Percentiles rank a stretch among this genome's conserved stretches.
These are phyloP conservation scores for Phrixothrix hirtus DNA, from an alignment of 2,888 invertebrate species.

Conservation along the genomic window DNA sequence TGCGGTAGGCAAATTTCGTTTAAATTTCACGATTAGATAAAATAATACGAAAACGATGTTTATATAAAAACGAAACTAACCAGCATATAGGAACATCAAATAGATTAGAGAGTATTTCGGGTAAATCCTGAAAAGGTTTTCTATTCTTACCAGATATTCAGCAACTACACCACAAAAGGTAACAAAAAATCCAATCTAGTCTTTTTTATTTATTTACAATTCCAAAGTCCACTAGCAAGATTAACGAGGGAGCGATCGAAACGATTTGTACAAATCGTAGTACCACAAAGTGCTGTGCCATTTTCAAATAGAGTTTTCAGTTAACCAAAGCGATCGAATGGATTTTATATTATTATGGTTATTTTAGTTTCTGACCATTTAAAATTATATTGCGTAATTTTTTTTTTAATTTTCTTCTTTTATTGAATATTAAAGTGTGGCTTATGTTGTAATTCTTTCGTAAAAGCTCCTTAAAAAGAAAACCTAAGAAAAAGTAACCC, in stretches of 20 bases:
- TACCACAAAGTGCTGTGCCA: constrained; percentile 17
- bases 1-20: too few relatives aligned
- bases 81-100: too few relatives aligned
- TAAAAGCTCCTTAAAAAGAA: too few relatives aligned
- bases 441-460: too few relatives aligned
- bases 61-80: too few relatives aligned
- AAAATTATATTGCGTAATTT: constrained; percentile 6
- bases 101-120: too few relatives aligned
- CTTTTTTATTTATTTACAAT: constrained; percentile 25
- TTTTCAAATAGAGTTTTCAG: constrained; percentile 18
- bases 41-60: too few relatives aligned
- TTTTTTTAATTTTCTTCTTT: not conserved
- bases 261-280: constrained; percentile 19
- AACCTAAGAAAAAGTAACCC: too few relatives aligned
- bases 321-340: constrained; percentile 17
- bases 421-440: too few relatives aligned
- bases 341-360: too few relatives aligned
- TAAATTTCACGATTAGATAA: too few relatives aligned
- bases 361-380: too few relatives aligned
- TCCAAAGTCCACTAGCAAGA: constrained; percentile 28
- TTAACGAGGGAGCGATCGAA: constrained; percentile 29
- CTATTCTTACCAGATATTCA: constrained; percentile 3
- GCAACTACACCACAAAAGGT: constrained; percentile 11
- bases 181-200: constrained; percentile 23
- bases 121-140: constrained; percentile 1